Base-by-base conservation (phyloP, 2,797 vertebrate species). In the Chrysocyon brachyurus region DNA sequence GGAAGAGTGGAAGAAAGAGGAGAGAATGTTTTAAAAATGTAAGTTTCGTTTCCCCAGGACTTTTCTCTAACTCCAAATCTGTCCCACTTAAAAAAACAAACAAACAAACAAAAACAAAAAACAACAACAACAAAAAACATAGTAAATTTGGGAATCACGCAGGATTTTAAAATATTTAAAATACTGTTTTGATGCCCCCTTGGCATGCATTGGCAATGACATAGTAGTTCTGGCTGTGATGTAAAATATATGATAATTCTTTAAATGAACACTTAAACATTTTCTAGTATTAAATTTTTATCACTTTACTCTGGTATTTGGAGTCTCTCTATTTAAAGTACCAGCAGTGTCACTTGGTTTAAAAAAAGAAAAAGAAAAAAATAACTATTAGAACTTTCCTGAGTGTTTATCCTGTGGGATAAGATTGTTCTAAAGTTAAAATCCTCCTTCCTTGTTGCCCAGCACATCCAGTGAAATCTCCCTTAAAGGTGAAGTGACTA, bases 281-380 rank as follows among this genome's bases (percentile, higher is more conserved):
- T 84, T 87, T 84, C 66, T 77, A 33, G n/a, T 59, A 56, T 75
- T 93, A 87, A 73, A 52, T 75, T 61, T 92, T 88, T 19, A 85
- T 75, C 75, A 54, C 31, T 85, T 93, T 72, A 11, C 24, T 54
- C 16, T 46, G 54, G 4, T 15, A 63, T 63, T 61, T 87, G 15
- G n/a, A 84, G 46, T 87, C n/a, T 75, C n/a, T 4, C 9, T 54
- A 9, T 36, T 97, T 52, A 96, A 97, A 90, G 87, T 61, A 75
- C 28, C 40, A 33, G 49, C 54, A 21, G 2, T 61, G 16, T 36
- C 75, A 73, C 49, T 89, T 14, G 59, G 24, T 92, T 64, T 75
- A 11, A 49, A 95, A 77, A 59, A 61, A 36, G 73, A 68, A 10
- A n/a, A 70, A 83, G 61, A 56, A 57, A 3, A n/a, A 93, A 24